Percentiles rank a stretch among this genome's conserved stretches.
phyloP scores from a whole-genome alignment of 2,113 vertebrate species.

The human (Homo sapiens) region DNA sequence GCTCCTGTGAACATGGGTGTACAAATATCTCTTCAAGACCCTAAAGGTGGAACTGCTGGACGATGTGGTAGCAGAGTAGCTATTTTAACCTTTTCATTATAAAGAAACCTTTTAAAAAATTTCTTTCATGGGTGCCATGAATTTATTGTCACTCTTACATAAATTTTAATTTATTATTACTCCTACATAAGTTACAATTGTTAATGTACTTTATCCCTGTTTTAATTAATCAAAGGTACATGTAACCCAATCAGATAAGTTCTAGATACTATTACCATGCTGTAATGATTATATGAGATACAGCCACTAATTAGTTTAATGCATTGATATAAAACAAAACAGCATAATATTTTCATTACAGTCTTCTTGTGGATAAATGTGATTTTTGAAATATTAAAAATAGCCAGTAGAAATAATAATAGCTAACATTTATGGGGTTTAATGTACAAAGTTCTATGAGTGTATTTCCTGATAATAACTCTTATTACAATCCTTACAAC shows the following conservation, averaged over 20 bases:
- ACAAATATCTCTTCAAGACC: neutral
- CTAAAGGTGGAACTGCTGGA: neutral
- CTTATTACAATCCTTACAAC: slow-evolving; percentile 3
- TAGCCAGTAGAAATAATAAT: slow-evolving; percentile 14
- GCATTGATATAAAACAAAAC: slow-evolving; percentile 4
- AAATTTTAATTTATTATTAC: slow-evolving; percentile 6
- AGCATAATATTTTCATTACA: neutral
- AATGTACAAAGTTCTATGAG: neutral
- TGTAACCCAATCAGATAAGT: neutral
- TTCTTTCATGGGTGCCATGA: neutral
- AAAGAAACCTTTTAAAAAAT: neutral
- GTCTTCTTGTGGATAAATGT: slow-evolving; percentile 12
- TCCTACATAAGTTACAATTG: neutral
- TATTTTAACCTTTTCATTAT: slow-evolving; percentile 33
- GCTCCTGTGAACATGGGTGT: neutral
- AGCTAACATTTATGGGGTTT: neutral
- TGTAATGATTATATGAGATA: slow-evolving; percentile 3
- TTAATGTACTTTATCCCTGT: slow-evolving; percentile 12
- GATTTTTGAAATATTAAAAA: slow-evolving; percentile 40
- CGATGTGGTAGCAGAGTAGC: neutral
- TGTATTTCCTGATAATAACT: neutral
- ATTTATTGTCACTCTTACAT: neutral
- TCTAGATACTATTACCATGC: neutral
- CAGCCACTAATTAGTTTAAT: neutral
- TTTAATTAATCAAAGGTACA: slow-evolving; percentile 24